Base-by-base conservation (phyloP, 35 echinoderm and acorn worm genomes). In the Stichopus chloronotus region DNA sequence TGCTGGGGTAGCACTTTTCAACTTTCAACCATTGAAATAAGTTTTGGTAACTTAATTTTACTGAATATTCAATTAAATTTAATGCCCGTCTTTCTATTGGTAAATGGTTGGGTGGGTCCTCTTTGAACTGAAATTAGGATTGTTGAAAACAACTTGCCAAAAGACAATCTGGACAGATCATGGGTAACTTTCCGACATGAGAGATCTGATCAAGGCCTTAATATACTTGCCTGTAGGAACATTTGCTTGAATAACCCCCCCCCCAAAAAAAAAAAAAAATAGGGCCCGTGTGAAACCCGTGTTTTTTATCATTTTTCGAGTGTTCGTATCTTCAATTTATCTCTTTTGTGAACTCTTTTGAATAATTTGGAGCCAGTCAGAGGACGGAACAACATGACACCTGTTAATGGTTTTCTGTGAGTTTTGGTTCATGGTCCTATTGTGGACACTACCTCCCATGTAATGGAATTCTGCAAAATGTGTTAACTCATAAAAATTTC, bases 121-220 rank as follows among this genome's bases (percentile, higher is more conserved):
- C 63, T 71, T 71, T 71, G n/a, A 4, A n/a, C 10, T 13, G n/a
- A 13, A 71, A 71, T 71, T 11, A 71, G 63, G 63, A 71, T 71
- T 71, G n/a, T 71, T 71, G 11, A 71, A 71, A 71, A 71, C 1
- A 71, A 71, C 63, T 71, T 71, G 63, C 63, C 63, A 1, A n/a
- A 71, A 71, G 1, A 71, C 63, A 71, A 71, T 71, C 63, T 11
- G n/a, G 4, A 71, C 63, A 71, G 63, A 71, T 71, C 63, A 71
- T 71, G 63, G 11, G 63, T 71, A 71, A 71, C 63, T 71, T 71
- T 71, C 63, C 63, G 63, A 71, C 63, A 68, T 13, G n/a, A 71
- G 11, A 71, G 63, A 71, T n/a, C 4, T 11, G 10, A 71, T 71
- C 11, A 11, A 2, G 63, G 10, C 30, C 3, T 43, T 43, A 43